These are phyloP conservation scores for Tortrix viridana DNA, from an alignment of 2,888 invertebrate genomes.

Conservation along the genomic window DNA sequence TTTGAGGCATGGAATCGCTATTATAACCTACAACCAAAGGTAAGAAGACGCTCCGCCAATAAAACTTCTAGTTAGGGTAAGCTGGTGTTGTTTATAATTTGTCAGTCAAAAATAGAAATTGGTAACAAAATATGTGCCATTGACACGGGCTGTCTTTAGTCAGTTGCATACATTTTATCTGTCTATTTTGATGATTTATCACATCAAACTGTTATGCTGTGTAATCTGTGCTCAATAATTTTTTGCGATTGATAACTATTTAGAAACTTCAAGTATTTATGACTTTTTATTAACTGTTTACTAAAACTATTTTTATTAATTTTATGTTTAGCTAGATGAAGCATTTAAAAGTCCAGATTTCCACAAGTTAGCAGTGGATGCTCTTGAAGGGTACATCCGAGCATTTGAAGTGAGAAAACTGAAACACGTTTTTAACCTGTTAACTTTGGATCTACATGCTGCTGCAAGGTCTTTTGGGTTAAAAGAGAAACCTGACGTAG, in stretches of 20 bases:
- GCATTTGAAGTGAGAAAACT: slow-evolving; percentile 98
- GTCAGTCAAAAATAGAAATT: too few relatives aligned
- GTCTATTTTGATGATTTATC: too few relatives aligned
- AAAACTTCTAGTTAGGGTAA: too few relatives aligned
- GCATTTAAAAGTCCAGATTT: slow-evolving; percentile 94
- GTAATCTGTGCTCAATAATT: too few relatives aligned
- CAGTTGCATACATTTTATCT: too few relatives aligned
- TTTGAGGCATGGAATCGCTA: slow-evolving; percentile 81
- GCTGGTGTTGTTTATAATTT: too few relatives aligned
- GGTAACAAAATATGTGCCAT: too few relatives aligned
- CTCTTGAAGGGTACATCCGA: slow-evolving; percentile 96
- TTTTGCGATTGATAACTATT: too few relatives aligned
- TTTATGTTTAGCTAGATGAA: slow-evolving; percentile 90
- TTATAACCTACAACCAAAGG: slow-evolving; percentile 71
- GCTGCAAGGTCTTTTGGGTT: slow-evolving; percentile 97
- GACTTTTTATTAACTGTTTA: too few relatives aligned
- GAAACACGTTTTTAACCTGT: slow-evolving; percentile 96
- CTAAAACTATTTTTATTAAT: background rate
- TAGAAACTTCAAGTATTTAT: too few relatives aligned
- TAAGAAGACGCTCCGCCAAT: slow-evolving; percentile 38
- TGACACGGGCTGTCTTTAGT: too few relatives aligned
- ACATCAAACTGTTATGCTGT: too few relatives aligned
- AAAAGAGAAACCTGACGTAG: slow-evolving; percentile 94
- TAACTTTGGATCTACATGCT: slow-evolving; percentile 92
- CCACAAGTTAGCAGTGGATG: slow-evolving; percentile 95